Conservation (phyloP, 30 jellyfish, hydroid and myxozoan genomes). For the Chrysaora quinquecirrha region DNA sequence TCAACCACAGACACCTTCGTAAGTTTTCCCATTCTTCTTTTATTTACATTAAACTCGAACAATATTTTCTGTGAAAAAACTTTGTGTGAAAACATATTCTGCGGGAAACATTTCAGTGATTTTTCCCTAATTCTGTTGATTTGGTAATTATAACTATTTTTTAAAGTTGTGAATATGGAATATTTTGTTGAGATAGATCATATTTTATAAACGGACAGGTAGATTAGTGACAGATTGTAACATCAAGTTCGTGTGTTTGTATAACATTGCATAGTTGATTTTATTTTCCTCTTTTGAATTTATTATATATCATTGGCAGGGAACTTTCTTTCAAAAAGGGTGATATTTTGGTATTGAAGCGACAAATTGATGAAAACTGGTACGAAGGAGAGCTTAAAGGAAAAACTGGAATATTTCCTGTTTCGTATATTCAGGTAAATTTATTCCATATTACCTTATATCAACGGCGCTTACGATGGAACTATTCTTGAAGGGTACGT, state of each 20-base stretch:
- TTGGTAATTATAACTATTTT: too few relatives aligned
- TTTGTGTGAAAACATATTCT: too few relatives aligned
- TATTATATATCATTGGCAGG: not conserved
- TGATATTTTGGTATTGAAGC: conserved; percentile 24
- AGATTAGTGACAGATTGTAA: too few relatives aligned
- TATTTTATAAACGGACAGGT: too few relatives aligned
- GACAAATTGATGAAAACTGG: conserved; percentile 89
- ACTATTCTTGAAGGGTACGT: too few relatives aligned
- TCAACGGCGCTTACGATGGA: not conserved
- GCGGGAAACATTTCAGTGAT: too few relatives aligned
- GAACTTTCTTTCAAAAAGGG: conserved; percentile 75
- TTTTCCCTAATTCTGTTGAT: too few relatives aligned
- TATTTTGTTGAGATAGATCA: too few relatives aligned
- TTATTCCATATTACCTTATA: not conserved
- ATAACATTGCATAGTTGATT: too few relatives aligned
- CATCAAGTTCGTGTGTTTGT: too few relatives aligned
- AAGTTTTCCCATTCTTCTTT: not conserved
- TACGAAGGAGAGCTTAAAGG: conserved; percentile 83
- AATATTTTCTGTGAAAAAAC: not conserved
- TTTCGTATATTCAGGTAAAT: conserved; percentile 74
- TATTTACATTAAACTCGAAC: not conserved
- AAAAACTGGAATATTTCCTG: conserved; percentile 80
- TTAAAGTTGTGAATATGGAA: too few relatives aligned
- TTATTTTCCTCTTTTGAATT: not conserved
- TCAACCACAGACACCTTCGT: conserved; percentile 48